Base-by-base conservation (phyloP, 2,888 invertebrate species). In the Drosophila yooni region DNA sequence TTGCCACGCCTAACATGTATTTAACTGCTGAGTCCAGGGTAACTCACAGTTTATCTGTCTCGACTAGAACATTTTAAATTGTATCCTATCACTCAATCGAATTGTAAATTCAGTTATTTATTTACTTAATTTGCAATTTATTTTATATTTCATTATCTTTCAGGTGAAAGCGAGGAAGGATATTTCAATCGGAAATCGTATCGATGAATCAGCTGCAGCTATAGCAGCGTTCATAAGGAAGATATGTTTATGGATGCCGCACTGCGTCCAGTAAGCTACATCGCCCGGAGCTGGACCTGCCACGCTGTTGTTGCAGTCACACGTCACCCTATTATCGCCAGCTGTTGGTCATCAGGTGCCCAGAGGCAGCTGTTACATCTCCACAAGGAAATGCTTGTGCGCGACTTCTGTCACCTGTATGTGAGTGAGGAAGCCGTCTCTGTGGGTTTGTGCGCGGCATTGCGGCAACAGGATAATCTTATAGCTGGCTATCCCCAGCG, bases 341-440 rank as follows among this genome's bases (percentile, higher is more conserved):
- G 89, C 95, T 99, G 95, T 96, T 96, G 85, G 94, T 95, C 0
- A 95, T 99, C 76, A 95, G 99, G 18, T 94, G 98, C 61, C 95
- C 99, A 94, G 99, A 99, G 94, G 97, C 97, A 0, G 96, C 98
- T 0, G 96, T 98, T 3, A 27, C 98, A 97, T 93, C 94, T 99
- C 72, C 99, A 99, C 93, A 99, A 98, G 92, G 98, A 99, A 91
- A 99, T 99, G 94, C 95, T 96, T 72, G 96, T 99, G 79, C 94
- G 99, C 85, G 99, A 99, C 6, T 99, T 99, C 94, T 99, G 99
- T 91, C 99, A 99, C 94, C 95, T 99, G 74, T 99, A 99, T 93
- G 97, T 98, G 71, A 99, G 99, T 43, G 97, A 93, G 74, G 93
- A 98, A 94, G 97, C 96, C 82, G 93, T 91, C 76, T 91, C 92